Evolutionary conservation across 2,797 vertebrate genomes (phyloP), one percentile per base, ranked within the genome.

Genomic region (Schizopygopsis pylzovi): DNA sequence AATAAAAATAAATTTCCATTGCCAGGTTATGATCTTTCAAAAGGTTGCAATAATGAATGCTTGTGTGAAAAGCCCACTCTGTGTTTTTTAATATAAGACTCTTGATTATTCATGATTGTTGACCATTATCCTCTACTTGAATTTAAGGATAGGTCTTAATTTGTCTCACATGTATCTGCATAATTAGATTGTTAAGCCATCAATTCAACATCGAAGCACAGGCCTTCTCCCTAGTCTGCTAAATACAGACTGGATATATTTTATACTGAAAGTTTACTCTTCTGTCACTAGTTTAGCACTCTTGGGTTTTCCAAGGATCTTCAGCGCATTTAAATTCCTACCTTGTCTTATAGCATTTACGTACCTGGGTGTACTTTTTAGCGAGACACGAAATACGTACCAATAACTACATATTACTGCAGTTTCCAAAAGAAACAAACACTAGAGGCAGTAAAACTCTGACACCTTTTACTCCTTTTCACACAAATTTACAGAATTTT

Each of bases 91-190:
- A 39, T 83, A 61, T 16, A 67, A 73, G 45, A 76, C 72, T 33
- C 15, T 83, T 52, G 71, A 65, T 76, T 68, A 22, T 83, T 83
- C 28, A 65, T 47, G 28, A 83, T 45, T 65, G 43, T 77, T 84
- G 83, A 84, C 83, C 37, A 16, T 77, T 84, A 77, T 84, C 73
- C n/a, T 43, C 73, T 84, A 68, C 49, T 78, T 78, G n/a, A 84
- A 84, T 56, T 78, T 47, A 20, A 54, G 47, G n/a, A 45, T 22
- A 68, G 22, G 33, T 16, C 43, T 76, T 52, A 9, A 75, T 33
- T 84, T 41, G 65, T 78, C 33, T 68, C 73, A 67, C 45, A 28
- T 84, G 54, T 77, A 77, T 77, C 47, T 84, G 63, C 52, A 78
- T 84, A 84, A 84, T 78, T 70, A 54, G 47, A 52, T 43, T 68